Evolutionary conservation across 92 coral and sea anemone species (phyloP), one percentile per base, ranked within the genome.

Genomic region (Chrysogorgia sp.): DNA sequence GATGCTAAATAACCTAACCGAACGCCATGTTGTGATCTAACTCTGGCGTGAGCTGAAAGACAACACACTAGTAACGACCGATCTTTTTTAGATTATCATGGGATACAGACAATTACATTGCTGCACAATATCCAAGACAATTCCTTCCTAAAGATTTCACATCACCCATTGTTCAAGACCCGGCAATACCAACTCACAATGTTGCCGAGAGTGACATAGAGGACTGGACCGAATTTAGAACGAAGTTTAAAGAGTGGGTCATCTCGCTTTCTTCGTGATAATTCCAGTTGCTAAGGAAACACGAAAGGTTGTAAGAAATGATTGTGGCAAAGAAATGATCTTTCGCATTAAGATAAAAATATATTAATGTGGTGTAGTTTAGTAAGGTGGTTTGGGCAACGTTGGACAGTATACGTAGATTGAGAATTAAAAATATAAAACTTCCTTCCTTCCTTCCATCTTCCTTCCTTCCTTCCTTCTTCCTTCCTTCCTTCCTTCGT

Each of bases 121-220:
- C 96, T 20, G 89, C 92, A 0, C 92, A 90, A 56, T 91, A 85
- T 75, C 97, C 96, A 59, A 75, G 85, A 26, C 96, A 96, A 52
- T 75, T 83, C 62, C 84, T 85, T 66, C 90, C 92, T 41, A 86
- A 85, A 24, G 85, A 79, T 35, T 96, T 96, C 67, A 64, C 84
- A 28, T 75, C 81, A 45, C 99, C 99, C 0, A 75, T 96, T 26
- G 85, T 96, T 76, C 99, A 96, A 82, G 99, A 96, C 82, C 99
- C 99, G 20, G 99, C 97, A 19, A 86, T 96, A 26, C 99, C 99
- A n/a, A 81, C 99, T 12, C 99, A 96, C 81, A 96, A 96, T 75
- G 99, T 92, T 35, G 99, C 96, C 34, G 85, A 88, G 55, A 74
- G 87, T 45, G 99, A 82, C 17, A 83, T 96, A 68, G 92, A 90